Conservation (phyloP, 2,797 vertebrate species). For the Pangasius krempfi region DNA sequence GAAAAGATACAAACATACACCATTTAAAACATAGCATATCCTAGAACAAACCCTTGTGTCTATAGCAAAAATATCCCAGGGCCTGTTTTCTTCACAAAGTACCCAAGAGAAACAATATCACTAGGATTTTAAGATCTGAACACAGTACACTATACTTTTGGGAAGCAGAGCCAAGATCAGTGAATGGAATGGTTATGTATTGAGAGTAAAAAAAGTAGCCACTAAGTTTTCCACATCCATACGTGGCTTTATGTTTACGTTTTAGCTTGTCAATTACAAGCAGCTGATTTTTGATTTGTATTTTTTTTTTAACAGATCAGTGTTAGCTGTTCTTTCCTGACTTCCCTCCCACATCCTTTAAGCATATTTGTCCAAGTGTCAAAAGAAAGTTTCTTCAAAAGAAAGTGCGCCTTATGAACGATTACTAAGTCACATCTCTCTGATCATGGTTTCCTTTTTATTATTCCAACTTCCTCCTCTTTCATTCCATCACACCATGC, state of each 20-base stretch:
- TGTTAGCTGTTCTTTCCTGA: conserved; percentile 3
- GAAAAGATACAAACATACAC: background rate
- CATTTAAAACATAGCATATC: background rate
- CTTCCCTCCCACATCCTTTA: conserved; percentile 11
- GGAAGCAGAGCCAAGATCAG: background rate
- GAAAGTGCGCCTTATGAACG: conserved; percentile 26
- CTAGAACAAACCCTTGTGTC: background rate
- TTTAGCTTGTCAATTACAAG: background rate
- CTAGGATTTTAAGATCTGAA: background rate
- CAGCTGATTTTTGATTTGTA: background rate
- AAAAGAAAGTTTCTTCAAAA: too few species aligned
- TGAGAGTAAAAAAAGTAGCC: background rate
- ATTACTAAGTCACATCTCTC: conserved; percentile 13
- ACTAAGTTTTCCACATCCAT: background rate
- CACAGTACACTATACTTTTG: background rate
- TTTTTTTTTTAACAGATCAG: background rate
- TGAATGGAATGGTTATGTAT: background rate
- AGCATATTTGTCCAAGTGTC: conserved; percentile 10
- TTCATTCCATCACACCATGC: conserved; percentile 31
- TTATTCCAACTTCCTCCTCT: conserved; percentile 40
- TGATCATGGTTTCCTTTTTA: conserved; percentile 33
- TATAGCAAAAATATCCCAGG: background rate
- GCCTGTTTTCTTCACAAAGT: background rate
- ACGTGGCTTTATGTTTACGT: background rate
- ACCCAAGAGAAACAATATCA: background rate